Percentiles rank a stretch among this genome's conserved stretches.
Evolutionary conservation across 2,113 vertebrate genomes (phyloP).

Genomic region (Noctilio leporinus): DNA sequence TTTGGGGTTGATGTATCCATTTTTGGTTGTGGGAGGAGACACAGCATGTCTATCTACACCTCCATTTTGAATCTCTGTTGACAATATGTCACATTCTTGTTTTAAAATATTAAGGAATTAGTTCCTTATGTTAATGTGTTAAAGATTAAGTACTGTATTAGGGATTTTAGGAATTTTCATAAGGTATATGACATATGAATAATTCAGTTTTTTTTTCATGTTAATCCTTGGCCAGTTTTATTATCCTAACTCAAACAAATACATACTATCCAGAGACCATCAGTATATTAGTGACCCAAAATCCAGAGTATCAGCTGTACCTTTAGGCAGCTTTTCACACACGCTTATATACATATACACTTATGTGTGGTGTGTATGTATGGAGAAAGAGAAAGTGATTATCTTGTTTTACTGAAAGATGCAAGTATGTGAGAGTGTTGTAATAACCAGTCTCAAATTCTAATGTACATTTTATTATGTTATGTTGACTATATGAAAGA

Average conservation of each 20-base stretch:
- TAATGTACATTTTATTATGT: neutral
- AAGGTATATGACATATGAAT: neutral
- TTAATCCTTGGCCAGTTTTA: neutral
- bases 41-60: no score
- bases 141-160: neutral
- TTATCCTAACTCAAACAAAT: slow-evolving; percentile 3
- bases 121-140: neutral
- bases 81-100: neutral
- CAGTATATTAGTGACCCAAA: neutral
- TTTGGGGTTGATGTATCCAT: no score
- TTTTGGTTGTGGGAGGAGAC: no score
- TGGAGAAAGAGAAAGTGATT: neutral
- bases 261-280: neutral
- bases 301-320: neutral
- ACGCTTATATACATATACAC: neutral
- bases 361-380: neutral
- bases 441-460: neutral
- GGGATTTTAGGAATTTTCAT: neutral
- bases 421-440: neutral
- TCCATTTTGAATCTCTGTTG: no score
- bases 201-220: neutral
- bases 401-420: neutral
- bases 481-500: neutral
- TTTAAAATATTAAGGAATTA: neutral
- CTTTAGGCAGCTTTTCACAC: neutral